Evolutionary conservation across 2,797 vertebrate species (phyloP).

Genomic region (Lycodopsis pacificus): DNA sequence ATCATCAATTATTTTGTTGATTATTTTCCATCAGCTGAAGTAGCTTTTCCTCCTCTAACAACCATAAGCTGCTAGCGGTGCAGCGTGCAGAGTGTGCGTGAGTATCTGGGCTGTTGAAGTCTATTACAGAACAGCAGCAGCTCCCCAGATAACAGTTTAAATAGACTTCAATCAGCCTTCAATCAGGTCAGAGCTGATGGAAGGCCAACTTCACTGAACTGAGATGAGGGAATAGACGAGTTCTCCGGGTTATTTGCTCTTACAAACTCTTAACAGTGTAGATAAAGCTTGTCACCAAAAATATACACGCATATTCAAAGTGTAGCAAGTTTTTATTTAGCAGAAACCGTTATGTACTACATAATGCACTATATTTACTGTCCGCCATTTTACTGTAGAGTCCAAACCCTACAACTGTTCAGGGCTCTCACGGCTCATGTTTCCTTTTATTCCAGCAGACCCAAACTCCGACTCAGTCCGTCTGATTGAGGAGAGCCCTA

Average conservation of each 20-base stretch:
- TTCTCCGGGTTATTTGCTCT: neutral
- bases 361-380: too few species aligned
- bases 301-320: neutral
- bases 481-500: constrained; percentile 80
- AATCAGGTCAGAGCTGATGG: constrained; percentile 67
- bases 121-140: constrained; percentile 37
- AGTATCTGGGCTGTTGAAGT: constrained; percentile 43
- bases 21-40: neutral
- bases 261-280: neutral
- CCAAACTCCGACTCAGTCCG: constrained; percentile 62
- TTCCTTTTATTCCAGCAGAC: constrained; percentile 53
- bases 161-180: constrained; percentile 74
- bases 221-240: constrained; percentile 16
- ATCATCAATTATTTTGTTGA: neutral
- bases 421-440: neutral
- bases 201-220: constrained; percentile 13
- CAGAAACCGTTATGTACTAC: neutral
- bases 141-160: constrained; percentile 62
- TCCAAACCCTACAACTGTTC: neutral
- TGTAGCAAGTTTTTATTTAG: too few species aligned
- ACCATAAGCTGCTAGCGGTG: neutral
- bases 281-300: neutral
- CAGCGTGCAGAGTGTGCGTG: neutral
- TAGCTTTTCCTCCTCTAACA: neutral
- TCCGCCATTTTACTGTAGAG: neutral